These are phyloP conservation scores for Todiramphus saurophagus DNA, from an alignment of 2,113 vertebrate genomes.

Conservation along the genomic window DNA sequence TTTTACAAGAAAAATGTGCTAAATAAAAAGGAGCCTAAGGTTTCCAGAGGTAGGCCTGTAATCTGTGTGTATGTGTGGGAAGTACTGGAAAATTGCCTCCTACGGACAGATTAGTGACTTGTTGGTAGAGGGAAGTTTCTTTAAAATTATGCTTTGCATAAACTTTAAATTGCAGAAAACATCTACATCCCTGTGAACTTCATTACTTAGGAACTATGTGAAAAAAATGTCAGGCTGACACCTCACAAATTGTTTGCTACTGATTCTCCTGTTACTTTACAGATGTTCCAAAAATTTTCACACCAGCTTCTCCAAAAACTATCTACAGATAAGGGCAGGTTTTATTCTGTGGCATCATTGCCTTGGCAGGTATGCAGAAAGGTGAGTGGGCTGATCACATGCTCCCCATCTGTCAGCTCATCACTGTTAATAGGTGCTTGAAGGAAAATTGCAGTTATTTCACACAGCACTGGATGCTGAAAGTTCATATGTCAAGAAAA, in stretches of 20 bases:
- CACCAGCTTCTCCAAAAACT: background rate
- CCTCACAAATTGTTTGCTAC: background rate
- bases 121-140: background rate
- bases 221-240: conserved; percentile 12
- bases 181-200: background rate
- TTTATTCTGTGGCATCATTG: background rate
- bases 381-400: conserved; percentile 24
- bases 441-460: conserved; percentile 51
- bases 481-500: conserved; percentile 41
- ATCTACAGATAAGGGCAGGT: background rate
- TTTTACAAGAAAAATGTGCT: conserved; percentile 32
- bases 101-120: conserved; percentile 42
- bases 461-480: background rate
- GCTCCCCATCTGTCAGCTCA: conserved; percentile 44
- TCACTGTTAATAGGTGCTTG: conserved; percentile 40
- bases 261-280: background rate
- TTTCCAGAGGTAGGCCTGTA: conserved; percentile 13
- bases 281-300: background rate
- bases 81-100: conserved; percentile 49
- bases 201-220: background rate
- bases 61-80: conserved; percentile 34
- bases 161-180: conserved; percentile 10
- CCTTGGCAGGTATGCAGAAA: conserved; percentile 31
- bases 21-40: background rate
- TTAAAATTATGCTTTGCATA: conserved; percentile 26